phyloP scores from a whole-genome alignment of 1,140 invertebrate species.

The Aphelenchoides avenae region DNA sequence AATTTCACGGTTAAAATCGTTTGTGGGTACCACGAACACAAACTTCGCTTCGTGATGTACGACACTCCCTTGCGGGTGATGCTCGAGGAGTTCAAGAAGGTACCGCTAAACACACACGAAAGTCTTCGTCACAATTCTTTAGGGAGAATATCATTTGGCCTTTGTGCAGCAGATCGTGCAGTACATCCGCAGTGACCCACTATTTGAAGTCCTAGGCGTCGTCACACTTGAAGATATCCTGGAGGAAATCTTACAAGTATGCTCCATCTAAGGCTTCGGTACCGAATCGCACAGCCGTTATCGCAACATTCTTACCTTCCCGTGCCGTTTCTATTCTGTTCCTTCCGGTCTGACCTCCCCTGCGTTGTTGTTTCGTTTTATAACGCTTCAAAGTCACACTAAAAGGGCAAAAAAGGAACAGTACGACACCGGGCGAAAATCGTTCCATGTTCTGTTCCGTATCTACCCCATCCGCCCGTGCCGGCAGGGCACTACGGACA shows the following conservation, averaged over 20 bases:
- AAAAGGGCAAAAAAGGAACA: too few relatives aligned
- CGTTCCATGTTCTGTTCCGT: too few relatives aligned
- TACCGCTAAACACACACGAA: conserved; percentile 16
- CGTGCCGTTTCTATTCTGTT: too few relatives aligned
- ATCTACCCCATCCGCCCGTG: too few relatives aligned
- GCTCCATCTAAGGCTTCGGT: too few relatives aligned
- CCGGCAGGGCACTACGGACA: too few relatives aligned
- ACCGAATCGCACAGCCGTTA: too few relatives aligned
- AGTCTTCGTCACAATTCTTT: not conserved
- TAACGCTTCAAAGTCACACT: too few relatives aligned
- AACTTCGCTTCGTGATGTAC: conserved; percentile 88
- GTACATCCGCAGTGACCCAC: conserved; percentile 62
- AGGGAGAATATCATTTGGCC: conserved; percentile 57
- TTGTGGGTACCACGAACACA: conserved; percentile 92
- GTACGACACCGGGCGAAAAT: too few relatives aligned
- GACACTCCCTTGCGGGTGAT: conserved; percentile 89
- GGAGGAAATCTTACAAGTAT: conserved; percentile 66
- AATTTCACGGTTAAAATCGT: conserved; percentile 67
- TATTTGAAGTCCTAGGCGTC: conserved; percentile 64
- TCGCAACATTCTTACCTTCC: too few relatives aligned
- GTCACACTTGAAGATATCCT: conserved; percentile 66
- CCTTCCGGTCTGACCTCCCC: too few relatives aligned
- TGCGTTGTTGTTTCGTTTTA: too few relatives aligned
- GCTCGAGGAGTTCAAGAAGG: conserved; percentile 94
- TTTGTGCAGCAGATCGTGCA: conserved; percentile 48